Base-by-base conservation (phyloP, 2,797 vertebrate genomes). In the Rhinichthys osculus region DNA sequence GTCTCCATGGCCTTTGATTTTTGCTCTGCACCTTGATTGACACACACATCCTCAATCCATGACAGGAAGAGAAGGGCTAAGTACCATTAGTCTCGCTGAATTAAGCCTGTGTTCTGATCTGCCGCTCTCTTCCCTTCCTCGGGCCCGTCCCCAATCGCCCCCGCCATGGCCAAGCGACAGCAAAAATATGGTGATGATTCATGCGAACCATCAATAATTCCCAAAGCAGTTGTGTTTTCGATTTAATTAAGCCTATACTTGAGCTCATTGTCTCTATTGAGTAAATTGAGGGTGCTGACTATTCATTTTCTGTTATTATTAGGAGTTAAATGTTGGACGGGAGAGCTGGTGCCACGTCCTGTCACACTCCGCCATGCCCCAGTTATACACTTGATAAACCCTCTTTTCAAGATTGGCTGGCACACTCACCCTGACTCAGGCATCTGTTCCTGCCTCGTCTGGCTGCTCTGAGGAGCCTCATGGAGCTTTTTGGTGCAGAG, bases 21-120 rank as follows among this genome's bases (percentile, higher is more conserved):
- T 47, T 72, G 17, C 73, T 47, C 33, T 14, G 44, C 44, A 62
- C 73, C 62, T 86, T 89, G 82, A 90, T 59, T 86, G 87, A 88
- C 89, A 88, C 47, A 47, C 81, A 57, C 59, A 86, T 59, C 73
- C 69, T 80, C 59, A 77, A 38, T 81, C 50, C 85, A 59, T 79
- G 86, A 88, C 84, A 87, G 87, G 35, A 82, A 67, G 64, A 88
- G 74, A 57, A 80, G 59, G 47, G 86, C 71, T 81, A 90, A 86
- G 78, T 87, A 69, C 54, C 44, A 74, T 87, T 87, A 80, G 87
- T 89, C 85, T 85, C 64, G 7, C 74, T 83, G 71, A 86, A 87
- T 89, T 87, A 86, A 71, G 83, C 59, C 50, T 19, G 59, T 81
- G n/a, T 52, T 54, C 76, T 59, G 44, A 72, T 54, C 72, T 38